A percentile compares a stretch with the other conserved stretches of the same genome.
phyloP scores from a whole-genome alignment of 2,113 vertebrate genomes.

The Pteronura brasiliensis region DNA sequence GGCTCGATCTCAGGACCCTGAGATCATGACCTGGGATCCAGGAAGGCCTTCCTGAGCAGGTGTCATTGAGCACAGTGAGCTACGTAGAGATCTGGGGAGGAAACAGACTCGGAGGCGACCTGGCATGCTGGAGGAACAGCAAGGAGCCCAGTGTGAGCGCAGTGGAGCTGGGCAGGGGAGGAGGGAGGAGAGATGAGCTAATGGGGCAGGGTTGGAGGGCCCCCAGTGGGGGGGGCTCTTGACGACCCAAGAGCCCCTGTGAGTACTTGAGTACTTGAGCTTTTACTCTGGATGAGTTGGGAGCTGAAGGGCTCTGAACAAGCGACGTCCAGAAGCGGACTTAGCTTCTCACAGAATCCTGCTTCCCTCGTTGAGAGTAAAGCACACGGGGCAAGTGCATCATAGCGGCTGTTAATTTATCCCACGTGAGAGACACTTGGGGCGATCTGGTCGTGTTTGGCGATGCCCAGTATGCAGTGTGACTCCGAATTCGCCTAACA shows the following conservation, averaged over 20 bases:
- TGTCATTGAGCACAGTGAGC: background rate
- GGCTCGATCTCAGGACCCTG: background rate
- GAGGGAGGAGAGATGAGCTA: background rate
- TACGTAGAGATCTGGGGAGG: background rate
- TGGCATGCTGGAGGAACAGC: background rate
- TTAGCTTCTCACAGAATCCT: background rate
- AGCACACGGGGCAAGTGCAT: rapidly evolving
- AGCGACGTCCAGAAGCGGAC: background rate
- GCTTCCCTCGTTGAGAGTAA: background rate
- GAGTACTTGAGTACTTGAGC: background rate
- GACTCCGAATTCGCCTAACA: background rate
- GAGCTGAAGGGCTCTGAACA: background rate
- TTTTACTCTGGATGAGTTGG: background rate
- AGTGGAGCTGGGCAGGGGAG: background rate
- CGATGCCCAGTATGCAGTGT: background rate
- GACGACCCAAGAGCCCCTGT: background rate
- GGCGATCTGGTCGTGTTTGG: background rate
- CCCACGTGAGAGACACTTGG: background rate
- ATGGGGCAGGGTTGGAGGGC: background rate
- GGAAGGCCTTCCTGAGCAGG: background rate
- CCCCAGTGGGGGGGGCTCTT: background rate
- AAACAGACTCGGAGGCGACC: background rate
- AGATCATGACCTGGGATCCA: background rate
- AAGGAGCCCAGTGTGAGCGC: background rate
- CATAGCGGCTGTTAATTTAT: rapidly evolving